Base-by-base conservation (phyloP, 2,888 invertebrate species). In the Zeuzera pyrina region DNA sequence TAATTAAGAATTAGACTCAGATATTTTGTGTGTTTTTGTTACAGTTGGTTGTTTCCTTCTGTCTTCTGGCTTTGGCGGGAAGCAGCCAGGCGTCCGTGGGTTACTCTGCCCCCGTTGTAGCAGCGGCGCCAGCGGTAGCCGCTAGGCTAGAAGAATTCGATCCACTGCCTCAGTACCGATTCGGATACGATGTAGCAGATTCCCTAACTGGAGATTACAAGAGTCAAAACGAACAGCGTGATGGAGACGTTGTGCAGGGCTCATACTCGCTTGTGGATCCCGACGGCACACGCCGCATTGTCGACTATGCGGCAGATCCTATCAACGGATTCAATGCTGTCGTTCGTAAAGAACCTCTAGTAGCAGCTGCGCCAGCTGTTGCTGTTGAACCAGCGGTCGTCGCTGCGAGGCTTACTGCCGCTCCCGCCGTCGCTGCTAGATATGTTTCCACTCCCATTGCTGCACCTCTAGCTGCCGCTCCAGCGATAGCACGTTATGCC, bases 101-200 rank as follows among this genome's bases (percentile, higher is more conserved):
- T 12, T 25, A 25, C 25, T 8, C 29, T 36, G 65, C 65, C 1
- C 59, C 70, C 1, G 63, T 64, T 12, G 53, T 66, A 0, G 58
- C 53, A 35, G 35, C 53, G 3, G 63, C 65, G 0, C 51, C 66
- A 1, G 58, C 55, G 8, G 60, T 67, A 2, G 64, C 68, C 1
- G 72, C 74, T 5, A 57, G 69, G 16, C 47, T 76, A 2, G 78
- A 76, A 37, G 69, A 85, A 36, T 85, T 81, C 52, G 87, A 87
- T 52, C 78, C 86, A 1, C 54, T 76, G 29, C 88, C 88, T 1
- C 87, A 86, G 53, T 89, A 89, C 62, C 58, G 62, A 38, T 81
- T 69, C 38, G 83, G 76, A 22, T 81, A 83, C 44, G 57, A 70
- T 25, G 83, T 83, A 11, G 70, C 72, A 0, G 83, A 83, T 42